A percentile compares a stretch with the other conserved stretches of the same genome.
phyloP scores from a whole-genome alignment of 2,888 invertebrate genomes.

The Macrosiphum euphorbiae region DNA sequence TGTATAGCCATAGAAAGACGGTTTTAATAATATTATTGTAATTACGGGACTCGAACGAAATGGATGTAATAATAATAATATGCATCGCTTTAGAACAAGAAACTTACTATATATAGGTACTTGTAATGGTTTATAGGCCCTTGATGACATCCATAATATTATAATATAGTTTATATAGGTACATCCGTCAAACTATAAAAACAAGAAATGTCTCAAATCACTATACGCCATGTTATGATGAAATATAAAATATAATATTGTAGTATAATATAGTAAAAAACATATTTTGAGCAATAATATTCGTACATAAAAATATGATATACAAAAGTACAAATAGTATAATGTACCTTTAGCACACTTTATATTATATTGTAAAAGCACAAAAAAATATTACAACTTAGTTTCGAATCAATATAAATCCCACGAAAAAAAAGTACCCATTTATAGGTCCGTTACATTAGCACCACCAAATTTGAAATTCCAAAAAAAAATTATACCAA shows the following conservation, averaged over 20 bases:
- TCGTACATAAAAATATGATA: neutral
- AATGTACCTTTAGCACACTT: neutral
- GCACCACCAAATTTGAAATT: too few species aligned
- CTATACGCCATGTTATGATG: neutral
- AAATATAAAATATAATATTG: neutral
- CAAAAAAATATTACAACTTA: neutral
- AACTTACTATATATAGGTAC: neutral
- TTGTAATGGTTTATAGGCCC: neutral
- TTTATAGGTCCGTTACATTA: too few species aligned
- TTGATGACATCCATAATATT: neutral
- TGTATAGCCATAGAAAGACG: neutral
- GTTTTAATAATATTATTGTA: conserved; percentile 5
- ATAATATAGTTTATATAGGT: neutral
- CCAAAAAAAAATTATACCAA: too few species aligned
- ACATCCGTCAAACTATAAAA: neutral
- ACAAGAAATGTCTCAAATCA: neutral
- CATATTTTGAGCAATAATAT: neutral
- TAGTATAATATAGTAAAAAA: neutral
- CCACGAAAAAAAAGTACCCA: neutral
- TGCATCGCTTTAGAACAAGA: neutral
- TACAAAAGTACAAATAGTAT: neutral
- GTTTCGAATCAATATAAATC: neutral
- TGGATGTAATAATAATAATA: neutral
- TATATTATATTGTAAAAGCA: neutral
- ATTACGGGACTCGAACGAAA: conserved; percentile 1